These are phyloP conservation scores for Myotis daubentonii DNA, from an alignment of 2,797 vertebrate species.

Conservation along the genomic window DNA sequence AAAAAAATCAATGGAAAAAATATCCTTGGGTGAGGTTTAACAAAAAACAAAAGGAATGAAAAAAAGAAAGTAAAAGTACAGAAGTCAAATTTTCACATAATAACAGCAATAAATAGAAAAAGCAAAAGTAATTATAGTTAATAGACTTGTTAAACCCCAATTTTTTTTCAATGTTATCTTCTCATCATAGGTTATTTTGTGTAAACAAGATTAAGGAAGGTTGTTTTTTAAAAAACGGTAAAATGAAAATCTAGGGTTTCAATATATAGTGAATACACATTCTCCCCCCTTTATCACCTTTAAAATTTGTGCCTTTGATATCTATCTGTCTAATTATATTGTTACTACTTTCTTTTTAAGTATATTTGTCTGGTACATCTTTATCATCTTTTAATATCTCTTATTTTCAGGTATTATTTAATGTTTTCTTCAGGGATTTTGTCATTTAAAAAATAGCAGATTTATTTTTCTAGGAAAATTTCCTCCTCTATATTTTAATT, in stretches of 20 bases:
- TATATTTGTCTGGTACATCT: background rate
- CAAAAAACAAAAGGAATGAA: too few relatives aligned
- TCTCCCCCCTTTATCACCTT: background rate
- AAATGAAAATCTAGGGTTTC: background rate
- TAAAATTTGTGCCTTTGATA: background rate
- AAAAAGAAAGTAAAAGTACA: background rate
- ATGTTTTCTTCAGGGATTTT: background rate
- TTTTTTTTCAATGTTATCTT: background rate
- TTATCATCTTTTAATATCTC: background rate
- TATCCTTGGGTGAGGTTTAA: too few relatives aligned
- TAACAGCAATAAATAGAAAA: background rate
- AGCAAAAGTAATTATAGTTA: background rate
- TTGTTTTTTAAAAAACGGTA: background rate
- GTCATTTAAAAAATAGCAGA: background rate
- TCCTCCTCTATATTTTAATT: background rate
- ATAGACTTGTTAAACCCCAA: background rate
- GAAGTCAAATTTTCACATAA: background rate
- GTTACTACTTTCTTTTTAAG: background rate
- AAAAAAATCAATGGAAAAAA: too few relatives aligned
- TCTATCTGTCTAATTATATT: background rate
- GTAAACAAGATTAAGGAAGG: background rate
- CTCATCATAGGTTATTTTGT: background rate
- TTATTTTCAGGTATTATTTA: background rate
- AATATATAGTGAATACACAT: background rate
- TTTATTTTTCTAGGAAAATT: background rate